Evolutionary conservation across 2,113 vertebrate genomes (phyloP), one percentile per base, ranked within the genome.

Genomic region (Acrocephalus arundinaceus): DNA sequence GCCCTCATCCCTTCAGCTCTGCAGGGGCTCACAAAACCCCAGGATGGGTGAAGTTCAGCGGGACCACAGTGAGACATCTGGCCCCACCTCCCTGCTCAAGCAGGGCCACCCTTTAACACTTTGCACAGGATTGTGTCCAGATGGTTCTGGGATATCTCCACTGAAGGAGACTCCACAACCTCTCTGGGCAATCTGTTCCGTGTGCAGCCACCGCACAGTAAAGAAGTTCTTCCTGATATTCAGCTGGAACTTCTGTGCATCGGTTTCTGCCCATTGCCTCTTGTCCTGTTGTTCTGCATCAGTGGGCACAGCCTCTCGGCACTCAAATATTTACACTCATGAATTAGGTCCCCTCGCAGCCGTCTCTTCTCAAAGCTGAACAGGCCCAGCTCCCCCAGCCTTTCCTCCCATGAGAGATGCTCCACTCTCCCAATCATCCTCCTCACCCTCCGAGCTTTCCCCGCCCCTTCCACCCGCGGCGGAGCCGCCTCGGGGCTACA

Each of bases 71-170:
- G 9, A 27, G 11, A 43, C 27, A 45, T 3, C 31, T 2, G 11
- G 51, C 22, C 21, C 55, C 19, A 33, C 19, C 28, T n/a, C 48
- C 55, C 48, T 39, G 28, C 15, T 61, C 39, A 8, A 11, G 33
- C 4, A 46, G 14, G n/a, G 30, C 5, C 20, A 61, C 3, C 23
- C 28, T 39, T 39, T 39, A 22, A 25, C 41, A 24, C 48, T 9
- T 0, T 16, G 45, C 19, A 61, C 6, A 6, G 28, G 39, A 75
- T 1, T 39, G 20, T 4, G 12, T n/a, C 13, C 46, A 39, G 20
- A 6, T 13, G 18, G 41, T 15, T 68, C n/a, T 21, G 35, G 55
- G 35, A 2, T 22, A 30, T 23, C 30, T n/a, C n/a, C 41, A 11
- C 21, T 10, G n/a, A 75, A n/a, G 24, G 39, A 48, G 10, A 27